phyloP scores from a whole-genome alignment of 2,888 invertebrate genomes.

The Caenorhabditis uteleia region DNA sequence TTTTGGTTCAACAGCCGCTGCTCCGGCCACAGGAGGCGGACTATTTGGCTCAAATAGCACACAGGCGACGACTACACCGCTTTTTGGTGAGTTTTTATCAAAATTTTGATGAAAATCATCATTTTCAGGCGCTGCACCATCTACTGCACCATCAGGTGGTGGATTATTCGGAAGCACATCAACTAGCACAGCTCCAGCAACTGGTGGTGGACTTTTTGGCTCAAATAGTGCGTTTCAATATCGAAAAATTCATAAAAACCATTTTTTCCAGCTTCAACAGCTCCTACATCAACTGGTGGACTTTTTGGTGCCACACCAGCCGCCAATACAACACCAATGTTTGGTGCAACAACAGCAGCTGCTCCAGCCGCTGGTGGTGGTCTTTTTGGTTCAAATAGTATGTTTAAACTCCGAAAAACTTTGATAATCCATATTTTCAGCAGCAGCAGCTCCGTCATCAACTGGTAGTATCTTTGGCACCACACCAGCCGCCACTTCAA shows the following conservation, averaged over 20 bases:
- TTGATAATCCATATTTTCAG: no score
- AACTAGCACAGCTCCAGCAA: background rate
- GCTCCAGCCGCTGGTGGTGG: slow-evolving; percentile 1
- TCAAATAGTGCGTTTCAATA: background rate
- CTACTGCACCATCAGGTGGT: slow-evolving; percentile 6
- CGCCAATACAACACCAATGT: slow-evolving; percentile 12
- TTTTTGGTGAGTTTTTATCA: no score
- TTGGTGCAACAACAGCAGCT: slow-evolving; percentile 24
- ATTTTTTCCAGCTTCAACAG: background rate
- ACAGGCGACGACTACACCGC: no score
- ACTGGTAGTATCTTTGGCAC: slow-evolving; percentile 2
- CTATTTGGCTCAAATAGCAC: background rate
- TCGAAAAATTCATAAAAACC: no score
- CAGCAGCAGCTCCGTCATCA: background rate
- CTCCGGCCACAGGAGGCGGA: background rate
- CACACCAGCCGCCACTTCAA: slow-evolving; percentile 9
- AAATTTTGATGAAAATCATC: no score
- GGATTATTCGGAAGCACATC: slow-evolving; percentile 7
- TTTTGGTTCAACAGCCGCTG: slow-evolving; percentile 12
- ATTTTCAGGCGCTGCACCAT: no score
- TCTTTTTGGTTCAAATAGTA: background rate
- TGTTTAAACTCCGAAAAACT: slow-evolving; percentile 4
- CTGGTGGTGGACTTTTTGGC: background rate
- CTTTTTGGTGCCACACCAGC: slow-evolving; percentile 14
- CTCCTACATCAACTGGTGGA: background rate